phyloP scores from a whole-genome alignment of 2,888 invertebrate species.

The Machimus rusticus region DNA sequence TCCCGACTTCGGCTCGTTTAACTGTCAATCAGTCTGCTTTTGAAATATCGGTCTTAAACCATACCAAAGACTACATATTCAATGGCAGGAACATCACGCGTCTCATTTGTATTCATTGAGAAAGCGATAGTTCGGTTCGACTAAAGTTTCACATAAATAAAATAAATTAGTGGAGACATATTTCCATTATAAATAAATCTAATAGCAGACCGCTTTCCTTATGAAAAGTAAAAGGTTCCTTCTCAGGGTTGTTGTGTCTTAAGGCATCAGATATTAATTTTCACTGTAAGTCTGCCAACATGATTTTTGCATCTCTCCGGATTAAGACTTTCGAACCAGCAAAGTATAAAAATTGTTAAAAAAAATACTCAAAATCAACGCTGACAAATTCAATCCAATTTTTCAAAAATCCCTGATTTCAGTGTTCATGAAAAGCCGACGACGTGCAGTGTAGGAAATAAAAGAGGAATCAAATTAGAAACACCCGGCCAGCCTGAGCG shows the following conservation, averaged over 20 bases:
- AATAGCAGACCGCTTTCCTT: not conserved
- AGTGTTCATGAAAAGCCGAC: not conserved
- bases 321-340: too few species aligned
- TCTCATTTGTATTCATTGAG: not conserved
- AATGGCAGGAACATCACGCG: not conserved
- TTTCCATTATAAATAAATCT: not conserved
- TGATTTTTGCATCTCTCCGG: too few species aligned
- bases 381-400: not conserved
- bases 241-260: not conserved
- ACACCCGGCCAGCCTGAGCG: not conserved
- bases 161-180: not conserved
- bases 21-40: not conserved
- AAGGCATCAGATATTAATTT: not conserved
- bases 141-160: not conserved
- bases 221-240: not conserved
- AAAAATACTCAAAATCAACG: too few species aligned
- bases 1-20: not conserved
- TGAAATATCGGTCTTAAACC: not conserved
- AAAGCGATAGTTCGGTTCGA: not conserved
- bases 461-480: constrained; percentile 17
- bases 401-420: not conserved
- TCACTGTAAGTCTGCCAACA: too few species aligned
- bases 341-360: too few species aligned
- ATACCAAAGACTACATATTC: not conserved
- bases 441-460: not conserved